Base-by-base conservation (phyloP, 2,888 invertebrate species). In the Volucella inflata region DNA sequence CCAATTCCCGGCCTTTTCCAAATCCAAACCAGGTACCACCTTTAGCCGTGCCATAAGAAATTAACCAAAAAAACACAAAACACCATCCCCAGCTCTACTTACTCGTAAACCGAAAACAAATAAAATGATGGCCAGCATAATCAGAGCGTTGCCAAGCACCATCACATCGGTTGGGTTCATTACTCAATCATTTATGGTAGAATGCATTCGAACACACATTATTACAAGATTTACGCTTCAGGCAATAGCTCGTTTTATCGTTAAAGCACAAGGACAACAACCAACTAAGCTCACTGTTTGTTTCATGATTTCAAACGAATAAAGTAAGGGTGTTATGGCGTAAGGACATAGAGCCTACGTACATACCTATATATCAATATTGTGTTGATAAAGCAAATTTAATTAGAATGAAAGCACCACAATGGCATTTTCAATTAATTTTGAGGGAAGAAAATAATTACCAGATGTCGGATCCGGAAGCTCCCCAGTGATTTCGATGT, bases 401-500 rank as follows among this genome's bases (percentile, higher is more conserved):
- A 84, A 84, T 79, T 80, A 80, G 71, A 68, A 44, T 57, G 44
- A n/a, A 71, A 75, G 59, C 60, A 48, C 75, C 79, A 60, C 60
- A 72, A 71, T 72, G 76, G 17, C 76, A 81, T 46, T 81, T 72
- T 36, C 76, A 85, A 81, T 81, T 81, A 81, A 81, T 85, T 81
- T 81, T 50, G 77, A 81, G 62, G 72, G 81, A 62, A 77, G 55
- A 74, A 55, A 67, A 75, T 79, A 88, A 87, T 89, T 89, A 92
- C 92, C 97, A 91, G 96, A 96, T 84, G 97, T 97, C 51, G 97
- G 97, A 92, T 97, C 97, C 87, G 97, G 97, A 67, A 97, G 93
- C 91, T 97, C 97, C 87, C 97, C 97, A 70, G 97, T 97, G 87
- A 98, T 98, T 93, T 97, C 96, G 91, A 97, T 96, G 91, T 98